These are phyloP conservation scores for Sphenopsis melanotis DNA, from an alignment of 2,797 vertebrate species.

Conservation along the genomic window DNA sequence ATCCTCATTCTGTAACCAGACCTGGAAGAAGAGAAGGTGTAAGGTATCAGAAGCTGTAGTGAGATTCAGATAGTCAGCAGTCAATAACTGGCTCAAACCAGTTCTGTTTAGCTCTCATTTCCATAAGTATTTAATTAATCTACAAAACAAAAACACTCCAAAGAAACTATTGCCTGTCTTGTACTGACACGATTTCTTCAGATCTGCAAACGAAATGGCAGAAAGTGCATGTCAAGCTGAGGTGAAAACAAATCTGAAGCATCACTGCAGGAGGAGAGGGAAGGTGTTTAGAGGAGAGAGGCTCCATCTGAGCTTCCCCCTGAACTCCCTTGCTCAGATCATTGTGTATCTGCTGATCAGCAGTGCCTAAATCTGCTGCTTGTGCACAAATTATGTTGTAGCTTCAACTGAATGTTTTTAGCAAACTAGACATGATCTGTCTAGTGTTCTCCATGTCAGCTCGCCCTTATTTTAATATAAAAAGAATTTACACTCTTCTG, in stretches of 20 bases:
- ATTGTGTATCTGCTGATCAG: not conserved
- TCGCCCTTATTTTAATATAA: not conserved
- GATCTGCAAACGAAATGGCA: slow-evolving; percentile 37
- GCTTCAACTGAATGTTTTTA: not conserved
- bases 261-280: not conserved
- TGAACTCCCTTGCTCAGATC: not conserved
- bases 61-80: not conserved
- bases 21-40: not conserved
- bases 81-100: slow-evolving; percentile 16
- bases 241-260: slow-evolving; percentile 7
- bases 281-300: not conserved
- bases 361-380: not conserved
- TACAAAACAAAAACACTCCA: not conserved
- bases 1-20: not conserved
- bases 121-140: slow-evolving; percentile 56
- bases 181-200: slow-evolving; percentile 36
- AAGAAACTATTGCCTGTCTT: slow-evolving; percentile 3
- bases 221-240: not conserved
- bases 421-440: not conserved
- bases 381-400: not conserved
- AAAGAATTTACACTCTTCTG: not conserved
- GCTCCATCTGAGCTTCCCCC: not conserved
- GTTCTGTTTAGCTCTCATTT: slow-evolving; percentile 33
- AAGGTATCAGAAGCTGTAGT: not conserved
- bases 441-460: not conserved